Conservation (phyloP, 2,888 invertebrate species). For the Tinea trinotella region DNA sequence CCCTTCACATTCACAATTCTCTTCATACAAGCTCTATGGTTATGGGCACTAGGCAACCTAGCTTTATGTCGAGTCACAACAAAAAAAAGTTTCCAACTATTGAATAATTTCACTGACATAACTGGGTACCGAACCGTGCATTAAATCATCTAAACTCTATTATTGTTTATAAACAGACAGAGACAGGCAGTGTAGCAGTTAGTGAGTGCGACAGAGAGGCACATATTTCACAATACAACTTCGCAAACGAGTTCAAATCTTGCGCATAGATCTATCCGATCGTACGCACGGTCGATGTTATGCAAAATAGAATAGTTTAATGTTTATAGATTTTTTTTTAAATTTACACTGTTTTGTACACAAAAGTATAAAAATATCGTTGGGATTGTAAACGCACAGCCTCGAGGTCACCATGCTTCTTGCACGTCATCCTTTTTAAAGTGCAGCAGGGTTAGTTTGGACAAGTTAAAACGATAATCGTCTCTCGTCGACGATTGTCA, state of each 20-base stretch:
- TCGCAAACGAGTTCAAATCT: slow-evolving; percentile 13
- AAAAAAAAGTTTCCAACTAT: neutral
- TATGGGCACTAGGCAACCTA: too few relatives aligned
- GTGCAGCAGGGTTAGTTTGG: too few relatives aligned
- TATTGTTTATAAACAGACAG: slow-evolving; percentile 1
- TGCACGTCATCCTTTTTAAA: too few relatives aligned
- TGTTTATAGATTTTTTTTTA: neutral
- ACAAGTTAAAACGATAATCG: too few relatives aligned
- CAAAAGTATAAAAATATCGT: too few relatives aligned
- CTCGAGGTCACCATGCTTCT: too few relatives aligned
- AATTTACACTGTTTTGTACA: too few relatives aligned
- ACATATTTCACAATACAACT: neutral
- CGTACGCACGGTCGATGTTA: slow-evolving; percentile 7
- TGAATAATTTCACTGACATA: neutral
- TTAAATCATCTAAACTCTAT: neutral
- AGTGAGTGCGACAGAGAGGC: neutral
- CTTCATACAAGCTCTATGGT: too few relatives aligned
- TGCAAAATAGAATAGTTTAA: neutral
- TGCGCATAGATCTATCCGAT: neutral
- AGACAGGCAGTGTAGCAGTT: neutral
- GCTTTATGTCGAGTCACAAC: too few relatives aligned
- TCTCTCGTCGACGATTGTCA: too few relatives aligned
- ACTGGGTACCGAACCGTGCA: neutral
- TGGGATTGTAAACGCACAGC: too few relatives aligned
- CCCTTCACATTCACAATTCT: too few relatives aligned